A percentile compares a stretch with the other conserved stretches of the same genome.
Evolutionary conservation across 2,888 invertebrate species (phyloP).

Genomic region (Allolobophora icterica): DNA sequence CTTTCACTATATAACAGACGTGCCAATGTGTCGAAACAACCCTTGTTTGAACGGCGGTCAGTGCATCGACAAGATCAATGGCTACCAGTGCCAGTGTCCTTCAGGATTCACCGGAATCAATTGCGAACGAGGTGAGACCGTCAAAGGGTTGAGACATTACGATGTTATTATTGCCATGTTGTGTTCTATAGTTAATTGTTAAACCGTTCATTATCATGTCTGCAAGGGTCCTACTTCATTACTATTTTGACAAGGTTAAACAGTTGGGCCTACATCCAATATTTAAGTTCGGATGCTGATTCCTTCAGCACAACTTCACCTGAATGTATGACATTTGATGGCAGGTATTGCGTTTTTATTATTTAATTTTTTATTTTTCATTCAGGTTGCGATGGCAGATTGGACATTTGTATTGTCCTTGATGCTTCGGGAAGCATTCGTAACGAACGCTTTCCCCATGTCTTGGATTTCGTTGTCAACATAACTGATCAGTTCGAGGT

Average conservation of each 20-base stretch:
- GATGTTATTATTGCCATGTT: no score
- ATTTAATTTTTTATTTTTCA: background rate
- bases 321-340: background rate
- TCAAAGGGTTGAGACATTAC: no score
- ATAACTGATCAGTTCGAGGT: constrained; percentile 42
- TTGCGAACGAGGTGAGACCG: constrained; percentile 32
- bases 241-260: no score
- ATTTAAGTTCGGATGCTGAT: no score
- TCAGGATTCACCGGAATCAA: constrained; percentile 28
- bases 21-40: background rate
- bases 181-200: no score
- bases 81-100: constrained; percentile 58
- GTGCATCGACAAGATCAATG: constrained; percentile 58
- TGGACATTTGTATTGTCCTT: constrained; percentile 45
- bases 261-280: no score
- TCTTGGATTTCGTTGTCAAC: constrained; percentile 39
- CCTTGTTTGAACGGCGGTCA: constrained; percentile 50
- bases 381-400: constrained; percentile 41
- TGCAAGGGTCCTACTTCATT: no score
- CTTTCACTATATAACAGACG: background rate
- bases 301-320: no score
- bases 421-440: constrained; percentile 47
- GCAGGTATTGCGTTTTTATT: no score
- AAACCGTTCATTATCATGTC: no score
- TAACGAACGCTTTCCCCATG: constrained; percentile 40